Evolutionary conservation across 30 jellyfish, hydroid and myxozoan genomes (phyloP).

Genomic region (Aurelia sp.): DNA sequence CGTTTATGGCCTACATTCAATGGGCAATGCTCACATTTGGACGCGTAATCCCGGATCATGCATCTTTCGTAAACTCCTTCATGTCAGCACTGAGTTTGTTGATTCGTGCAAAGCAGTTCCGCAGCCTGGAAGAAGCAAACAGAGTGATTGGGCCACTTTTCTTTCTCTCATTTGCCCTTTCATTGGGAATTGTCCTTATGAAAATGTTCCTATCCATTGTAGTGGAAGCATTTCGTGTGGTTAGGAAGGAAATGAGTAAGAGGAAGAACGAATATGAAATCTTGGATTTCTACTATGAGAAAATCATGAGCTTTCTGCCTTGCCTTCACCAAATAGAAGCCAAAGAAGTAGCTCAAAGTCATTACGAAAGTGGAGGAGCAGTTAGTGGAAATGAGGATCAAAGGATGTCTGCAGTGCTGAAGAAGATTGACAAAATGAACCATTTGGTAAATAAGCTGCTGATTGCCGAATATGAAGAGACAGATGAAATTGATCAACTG

Average conservation of each 20-base stretch:
- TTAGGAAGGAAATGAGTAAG: slow-evolving; percentile 28
- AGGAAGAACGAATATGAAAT: slow-evolving; percentile 68
- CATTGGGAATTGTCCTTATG: slow-evolving; percentile 64
- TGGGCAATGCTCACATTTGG: slow-evolving; percentile 69
- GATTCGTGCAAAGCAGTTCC: slow-evolving; percentile 59
- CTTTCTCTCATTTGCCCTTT: slow-evolving; percentile 26
- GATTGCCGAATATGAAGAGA: slow-evolving; percentile 29
- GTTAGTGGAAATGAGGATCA: not conserved
- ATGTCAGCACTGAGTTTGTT: slow-evolving; percentile 60
- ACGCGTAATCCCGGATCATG: slow-evolving; percentile 17
- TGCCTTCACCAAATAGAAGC: not conserved
- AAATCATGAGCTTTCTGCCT: slow-evolving; percentile 45
- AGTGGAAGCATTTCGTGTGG: slow-evolving; percentile 69
- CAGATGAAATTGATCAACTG: slow-evolving; percentile 2
- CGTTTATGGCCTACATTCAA: slow-evolving; percentile 37
- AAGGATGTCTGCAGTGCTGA: slow-evolving; percentile 7
- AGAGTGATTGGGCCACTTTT: slow-evolving; percentile 74
- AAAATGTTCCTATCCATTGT: slow-evolving; percentile 75
- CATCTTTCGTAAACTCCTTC: slow-evolving; percentile 36
- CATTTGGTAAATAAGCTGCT: not conserved
- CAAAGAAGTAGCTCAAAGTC: not conserved
- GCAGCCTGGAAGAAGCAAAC: slow-evolving; percentile 30
- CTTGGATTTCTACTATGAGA: slow-evolving; percentile 46
- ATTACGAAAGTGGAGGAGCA: not conserved
- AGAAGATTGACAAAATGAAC: slow-evolving; percentile 32